Base-by-base conservation (phyloP, 2,113 vertebrate species). In the Prietella phreatophila region DNA sequence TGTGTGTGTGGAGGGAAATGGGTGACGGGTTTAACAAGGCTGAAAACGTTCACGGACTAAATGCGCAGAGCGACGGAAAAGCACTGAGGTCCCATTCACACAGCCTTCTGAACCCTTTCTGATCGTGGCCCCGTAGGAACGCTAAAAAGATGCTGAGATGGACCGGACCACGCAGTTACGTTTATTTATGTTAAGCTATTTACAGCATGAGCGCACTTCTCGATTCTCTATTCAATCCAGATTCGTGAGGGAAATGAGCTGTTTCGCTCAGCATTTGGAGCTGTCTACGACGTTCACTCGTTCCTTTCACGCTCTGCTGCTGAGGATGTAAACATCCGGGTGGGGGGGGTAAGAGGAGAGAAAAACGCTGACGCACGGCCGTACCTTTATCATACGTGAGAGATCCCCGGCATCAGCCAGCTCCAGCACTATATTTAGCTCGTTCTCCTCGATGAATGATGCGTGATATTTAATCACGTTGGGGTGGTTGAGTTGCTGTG, bases 391-490 rank as follows among this genome's bases (percentile, higher is more conserved):
- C 98, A 99, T 99, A 92, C 96, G 96, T 85, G 97, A 99, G 65
- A 99, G 97, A 92, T 99, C 98, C 39, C 98, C 98, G 80, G 98
- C 98, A 93, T 99, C 98, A 9, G 97, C 98, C 90, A 99, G 95
- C 93, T 99, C 98, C 96, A 99, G 94, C 79, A 99, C 98, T 93
- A 99, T 99, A 94, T 99, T 99, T 89, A 99, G 95, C 89, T 99
- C 97, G 87, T 99, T 99, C 91, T 99, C 98, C 94, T 99, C 98
- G 91, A 99, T 99, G 94, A 99, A 99, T 71, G 97, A 99, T n/a
- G 97, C 98, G 79, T 98, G 98, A 91, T 99, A 99, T 94, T 99
- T 99, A 93, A 99, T 99, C 90, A 99, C 98, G 94, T 99, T 99
- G 89, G 98, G 97, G 92, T 99, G 98, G 93, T 99, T 99, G 94